Evolutionary conservation across 2,797 vertebrate genomes (phyloP).

Genomic region (Myotis findleyi): DNA sequence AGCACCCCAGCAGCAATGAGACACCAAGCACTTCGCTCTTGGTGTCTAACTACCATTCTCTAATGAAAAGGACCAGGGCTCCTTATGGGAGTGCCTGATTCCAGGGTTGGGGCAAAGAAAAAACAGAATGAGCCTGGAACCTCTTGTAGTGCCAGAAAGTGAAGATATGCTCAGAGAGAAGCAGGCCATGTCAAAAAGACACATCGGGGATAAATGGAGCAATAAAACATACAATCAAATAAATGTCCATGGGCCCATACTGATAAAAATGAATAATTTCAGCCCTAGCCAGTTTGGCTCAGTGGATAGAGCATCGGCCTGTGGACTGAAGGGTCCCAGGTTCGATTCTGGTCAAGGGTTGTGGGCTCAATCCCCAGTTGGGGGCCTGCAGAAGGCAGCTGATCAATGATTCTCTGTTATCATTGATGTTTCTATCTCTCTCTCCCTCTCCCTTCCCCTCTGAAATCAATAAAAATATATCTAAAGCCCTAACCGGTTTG

Average conservation of each 20-base stretch:
- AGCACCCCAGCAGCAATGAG: fast-evolving
- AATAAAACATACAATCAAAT: neutral
- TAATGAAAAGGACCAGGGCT: too few species aligned
- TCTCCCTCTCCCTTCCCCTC: neutral
- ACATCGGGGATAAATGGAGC: neutral
- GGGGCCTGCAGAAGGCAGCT: too few species aligned
- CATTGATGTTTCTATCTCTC: too few species aligned
- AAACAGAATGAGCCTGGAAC: neutral
- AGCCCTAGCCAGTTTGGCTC: too few species aligned
- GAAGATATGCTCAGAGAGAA: neutral
- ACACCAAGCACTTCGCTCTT: neutral
- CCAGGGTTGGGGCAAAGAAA: neutral
- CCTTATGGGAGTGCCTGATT: neutral
- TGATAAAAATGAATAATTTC: too few species aligned
- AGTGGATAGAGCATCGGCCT: too few species aligned
- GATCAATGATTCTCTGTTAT: too few species aligned
- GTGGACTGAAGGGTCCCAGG: too few species aligned
- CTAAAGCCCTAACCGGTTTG: too few species aligned
- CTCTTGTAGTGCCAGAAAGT: neutral
- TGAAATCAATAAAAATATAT: neutral
- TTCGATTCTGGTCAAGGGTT: too few species aligned
- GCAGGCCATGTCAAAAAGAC: neutral
- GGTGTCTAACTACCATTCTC: neutral
- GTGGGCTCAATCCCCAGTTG: too few species aligned
- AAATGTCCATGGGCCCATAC: too few species aligned